phyloP scores from a whole-genome alignment of 2,888 invertebrate species.

The Sarcophaga rosellei region DNA sequence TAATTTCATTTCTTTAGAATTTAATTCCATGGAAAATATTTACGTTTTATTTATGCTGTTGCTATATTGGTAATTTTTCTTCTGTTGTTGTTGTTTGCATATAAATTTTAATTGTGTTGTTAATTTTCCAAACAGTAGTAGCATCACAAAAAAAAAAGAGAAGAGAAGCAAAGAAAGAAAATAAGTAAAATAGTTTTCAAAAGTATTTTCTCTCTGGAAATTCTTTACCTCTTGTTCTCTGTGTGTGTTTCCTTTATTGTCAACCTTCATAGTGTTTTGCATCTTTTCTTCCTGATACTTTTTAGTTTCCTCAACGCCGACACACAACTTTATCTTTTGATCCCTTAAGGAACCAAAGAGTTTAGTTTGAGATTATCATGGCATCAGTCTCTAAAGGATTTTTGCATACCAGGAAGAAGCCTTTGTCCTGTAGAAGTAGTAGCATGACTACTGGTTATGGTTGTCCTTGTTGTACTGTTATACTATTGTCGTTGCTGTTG shows the following conservation, averaged over 20 bases:
- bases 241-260: slow-evolving; percentile 26
- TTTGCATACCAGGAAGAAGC: slow-evolving; percentile 5
- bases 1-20: slow-evolving; percentile 49
- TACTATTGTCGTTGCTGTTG: not conserved
- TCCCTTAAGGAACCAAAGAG: slow-evolving; percentile 47
- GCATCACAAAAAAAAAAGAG: not conserved
- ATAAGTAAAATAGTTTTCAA: slow-evolving; percentile 65
- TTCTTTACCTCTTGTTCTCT: slow-evolving; percentile 4
- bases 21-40: slow-evolving; percentile 64
- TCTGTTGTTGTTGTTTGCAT: slow-evolving; percentile 32
- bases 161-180: slow-evolving; percentile 23
- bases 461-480: not conserved
- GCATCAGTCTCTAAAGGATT: slow-evolving; percentile 56
- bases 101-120: slow-evolving; percentile 70
- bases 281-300: slow-evolving; percentile 57
- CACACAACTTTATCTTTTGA: slow-evolving; percentile 53
- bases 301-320: slow-evolving; percentile 31
- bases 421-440: not conserved
- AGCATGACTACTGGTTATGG: slow-evolving; percentile 9
- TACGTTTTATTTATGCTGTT: slow-evolving; percentile 25
- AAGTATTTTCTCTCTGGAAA: slow-evolving; percentile 29
- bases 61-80: not conserved
- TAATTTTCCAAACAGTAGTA: slow-evolving; percentile 65
- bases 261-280: slow-evolving; percentile 41
- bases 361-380: slow-evolving; percentile 61